Evolutionary conservation across 23 tunicate species (phyloP).

Genomic region (Oikopleura dioica): DNA sequence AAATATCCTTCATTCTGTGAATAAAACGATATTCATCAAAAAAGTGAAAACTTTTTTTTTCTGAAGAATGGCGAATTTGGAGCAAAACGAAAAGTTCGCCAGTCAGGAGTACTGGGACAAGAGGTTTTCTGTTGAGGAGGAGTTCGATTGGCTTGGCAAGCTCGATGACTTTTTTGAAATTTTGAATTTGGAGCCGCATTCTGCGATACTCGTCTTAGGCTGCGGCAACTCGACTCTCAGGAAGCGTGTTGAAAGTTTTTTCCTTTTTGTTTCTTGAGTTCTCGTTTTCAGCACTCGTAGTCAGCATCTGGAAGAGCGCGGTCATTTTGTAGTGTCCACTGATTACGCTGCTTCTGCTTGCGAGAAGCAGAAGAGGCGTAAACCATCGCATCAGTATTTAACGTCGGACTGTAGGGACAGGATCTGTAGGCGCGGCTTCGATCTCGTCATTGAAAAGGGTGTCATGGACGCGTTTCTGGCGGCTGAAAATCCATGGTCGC

Average conservation of each 20-base stretch:
- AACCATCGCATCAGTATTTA: not conserved
- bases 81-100: not conserved
- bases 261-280: too few species aligned
- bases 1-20: too few species aligned
- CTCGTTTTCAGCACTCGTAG: too few species aligned
- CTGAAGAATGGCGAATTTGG: too few species aligned
- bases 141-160: not conserved
- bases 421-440: not conserved
- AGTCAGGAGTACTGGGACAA: slow-evolving; percentile 1
- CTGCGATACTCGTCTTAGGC: not conserved
- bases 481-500: not conserved
- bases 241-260: not conserved
- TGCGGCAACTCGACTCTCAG: not conserved
- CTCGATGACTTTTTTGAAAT: not conserved
- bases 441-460: not conserved
- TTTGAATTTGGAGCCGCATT: not conserved
- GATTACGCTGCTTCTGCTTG: not conserved
- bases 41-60: too few species aligned
- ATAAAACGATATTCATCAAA: too few species aligned
- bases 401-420: not conserved
- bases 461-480: not conserved
- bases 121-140: not conserved
- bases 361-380: not conserved
- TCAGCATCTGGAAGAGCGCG: not conserved
- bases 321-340: slow-evolving; percentile 9